Base-by-base conservation (phyloP, 2,888 invertebrate genomes). In the Orchesellides sinensis region DNA sequence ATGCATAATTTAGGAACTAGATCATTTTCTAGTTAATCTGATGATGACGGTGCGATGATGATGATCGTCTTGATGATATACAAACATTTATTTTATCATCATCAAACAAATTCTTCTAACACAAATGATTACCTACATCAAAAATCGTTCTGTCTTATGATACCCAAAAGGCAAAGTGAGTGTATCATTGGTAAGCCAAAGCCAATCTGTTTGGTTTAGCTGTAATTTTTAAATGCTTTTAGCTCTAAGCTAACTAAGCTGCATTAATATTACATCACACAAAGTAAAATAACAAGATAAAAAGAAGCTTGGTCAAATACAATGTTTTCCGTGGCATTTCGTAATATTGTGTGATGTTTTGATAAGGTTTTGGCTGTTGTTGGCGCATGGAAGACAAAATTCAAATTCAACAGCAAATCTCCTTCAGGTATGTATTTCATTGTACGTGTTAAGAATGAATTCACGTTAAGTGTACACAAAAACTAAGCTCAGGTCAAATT, bases 1-100 rank as follows among this genome's bases (percentile, higher is more conserved):
- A n/a, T n/a, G n/a, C n/a, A n/a, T n/a, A n/a, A n/a, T 12, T 21
- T 45, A 69, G 40, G 40, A 78, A 78, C 69, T 78, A 78, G 78
- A 78, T 78, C 78, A 78, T 69, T 78, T 78, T 69, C 69, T 69
- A 14, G 49, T 69, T 78, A 78, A 77, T 77, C 77, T 68, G 68
- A 69, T 78, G 69, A 49, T 69, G 77, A 17, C 35, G 61, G n/a
- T 47, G 52, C n/a, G 52, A 61, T 61, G 78, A 78, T 69, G 47
- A 78, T 69, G 25, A 78, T 75, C 65, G 45, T 77, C 59, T 47
- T 59, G 68, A 77, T 77, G 77, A 77, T 78, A 78, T 69, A 78
- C 69, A 69, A 78, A 69, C 78, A 78, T 78, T 78, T 78, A 78
- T 78, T 78, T 78, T 78, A 78, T 78, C 78, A 27, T 56, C 56